Percentiles rank a stretch among this genome's conserved stretches.
Conservation (phyloP, 2,113 vertebrate species). For the Vidua chalybeata region DNA sequence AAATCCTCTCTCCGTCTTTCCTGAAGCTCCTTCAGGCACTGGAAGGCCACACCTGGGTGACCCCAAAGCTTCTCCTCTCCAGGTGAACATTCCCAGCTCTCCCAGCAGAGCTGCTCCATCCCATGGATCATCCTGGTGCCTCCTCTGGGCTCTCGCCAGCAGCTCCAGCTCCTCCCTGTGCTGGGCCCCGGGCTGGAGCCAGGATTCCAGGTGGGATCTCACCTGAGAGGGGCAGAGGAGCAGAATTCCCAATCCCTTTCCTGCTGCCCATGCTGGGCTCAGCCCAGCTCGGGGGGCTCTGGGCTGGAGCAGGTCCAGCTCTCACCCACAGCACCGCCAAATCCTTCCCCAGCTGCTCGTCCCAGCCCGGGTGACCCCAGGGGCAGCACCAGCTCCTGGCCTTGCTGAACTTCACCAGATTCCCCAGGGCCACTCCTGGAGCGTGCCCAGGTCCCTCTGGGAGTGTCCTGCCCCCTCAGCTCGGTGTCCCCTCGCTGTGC, state of each 20-base stretch:
- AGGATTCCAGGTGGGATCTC: background rate
- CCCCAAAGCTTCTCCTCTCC: background rate
- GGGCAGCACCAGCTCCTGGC: background rate
- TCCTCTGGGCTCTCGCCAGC: background rate
- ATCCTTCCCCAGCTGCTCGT: background rate
- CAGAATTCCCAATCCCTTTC: background rate
- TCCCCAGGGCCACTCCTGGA: background rate
- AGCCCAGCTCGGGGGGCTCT: background rate
- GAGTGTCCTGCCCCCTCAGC: background rate
- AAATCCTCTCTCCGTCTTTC: background rate
- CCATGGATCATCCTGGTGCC: rapidly evolving
- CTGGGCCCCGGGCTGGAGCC: background rate
- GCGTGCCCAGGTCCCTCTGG: background rate
- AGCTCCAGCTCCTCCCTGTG: background rate
- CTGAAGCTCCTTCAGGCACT: background rate
- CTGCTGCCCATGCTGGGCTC: background rate
- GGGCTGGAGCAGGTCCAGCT: background rate
- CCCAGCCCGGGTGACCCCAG: background rate
- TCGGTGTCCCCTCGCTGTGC: background rate
- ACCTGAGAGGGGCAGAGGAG: background rate
- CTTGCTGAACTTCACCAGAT: rapidly evolving
- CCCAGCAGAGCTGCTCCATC: background rate
- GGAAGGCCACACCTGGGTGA: rapidly evolving
- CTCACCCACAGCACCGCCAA: background rate
- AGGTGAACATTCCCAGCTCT: background rate